Conservation (phyloP, 2,888 invertebrate genomes). For the Tachina fera region DNA sequence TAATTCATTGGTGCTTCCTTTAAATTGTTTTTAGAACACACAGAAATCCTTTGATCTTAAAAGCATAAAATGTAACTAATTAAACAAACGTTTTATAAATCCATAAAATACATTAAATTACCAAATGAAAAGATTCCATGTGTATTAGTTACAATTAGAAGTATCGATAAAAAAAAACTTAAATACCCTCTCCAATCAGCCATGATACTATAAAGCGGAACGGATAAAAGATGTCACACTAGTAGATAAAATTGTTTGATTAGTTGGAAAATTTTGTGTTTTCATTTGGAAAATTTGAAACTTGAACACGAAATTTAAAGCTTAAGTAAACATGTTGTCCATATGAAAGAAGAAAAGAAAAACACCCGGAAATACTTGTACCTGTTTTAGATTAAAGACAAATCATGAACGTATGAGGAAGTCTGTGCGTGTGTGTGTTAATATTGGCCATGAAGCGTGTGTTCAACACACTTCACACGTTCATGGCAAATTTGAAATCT, state of each 20-base stretch:
- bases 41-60: conserved; percentile 77
- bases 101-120: conserved; percentile 32
- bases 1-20: background rate
- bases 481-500: background rate
- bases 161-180: background rate
- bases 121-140: background rate
- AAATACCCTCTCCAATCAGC: background rate
- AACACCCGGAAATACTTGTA: conserved; percentile 42
- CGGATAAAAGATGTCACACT: conserved; percentile 23
- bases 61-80: conserved; percentile 76
- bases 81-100: conserved; percentile 74
- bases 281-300: conserved; percentile 66
- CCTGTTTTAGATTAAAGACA: conserved; percentile 48
- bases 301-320: conserved; percentile 39
- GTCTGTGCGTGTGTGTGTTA: background rate
- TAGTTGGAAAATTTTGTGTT: conserved; percentile 57
- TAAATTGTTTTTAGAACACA: conserved; percentile 4
- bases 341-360: background rate
- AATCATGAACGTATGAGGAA: background rate
- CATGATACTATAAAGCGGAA: background rate
- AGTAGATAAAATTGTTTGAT: conserved; percentile 56
- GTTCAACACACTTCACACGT: conserved; percentile 61
- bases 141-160: conserved; percentile 12
- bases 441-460: conserved; percentile 56
- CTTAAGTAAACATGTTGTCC: background rate